Evolutionary conservation across 2,888 invertebrate species (phyloP).

Genomic region (Hylaea fasciaria): DNA sequence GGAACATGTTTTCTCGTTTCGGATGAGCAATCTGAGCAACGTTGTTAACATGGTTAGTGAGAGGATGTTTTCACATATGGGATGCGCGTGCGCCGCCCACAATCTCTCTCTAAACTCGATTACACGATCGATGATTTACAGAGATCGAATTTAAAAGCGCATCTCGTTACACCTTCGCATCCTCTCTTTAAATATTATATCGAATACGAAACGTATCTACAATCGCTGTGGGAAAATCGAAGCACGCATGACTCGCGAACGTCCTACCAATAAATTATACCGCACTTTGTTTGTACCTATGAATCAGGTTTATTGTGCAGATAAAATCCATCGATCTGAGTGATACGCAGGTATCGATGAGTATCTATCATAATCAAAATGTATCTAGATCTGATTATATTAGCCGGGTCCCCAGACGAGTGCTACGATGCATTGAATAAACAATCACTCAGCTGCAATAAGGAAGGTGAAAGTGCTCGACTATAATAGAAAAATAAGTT

Average conservation of each 20-base stretch:
- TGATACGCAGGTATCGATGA: slow-evolving; percentile 47
- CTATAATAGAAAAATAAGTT: slow-evolving; percentile 73
- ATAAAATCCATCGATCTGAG: slow-evolving; percentile 46
- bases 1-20: slow-evolving; percentile 51
- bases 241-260: slow-evolving; percentile 46
- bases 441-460: slow-evolving; percentile 62
- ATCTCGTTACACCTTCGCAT: slow-evolving; percentile 72
- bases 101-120: slow-evolving; percentile 81
- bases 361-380: slow-evolving; percentile 65
- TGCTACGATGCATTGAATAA: slow-evolving; percentile 66
- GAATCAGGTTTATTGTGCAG: slow-evolving; percentile 47
- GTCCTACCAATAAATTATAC: slow-evolving; percentile 47
- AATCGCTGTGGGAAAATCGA: slow-evolving; percentile 58
- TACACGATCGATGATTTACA: slow-evolving; percentile 82
- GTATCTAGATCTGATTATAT: slow-evolving; percentile 72
- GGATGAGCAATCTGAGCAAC: slow-evolving; percentile 33
- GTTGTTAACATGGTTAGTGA: slow-evolving; percentile 63
- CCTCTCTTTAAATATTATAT: slow-evolving; percentile 54
- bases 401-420: slow-evolving; percentile 58
- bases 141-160: slow-evolving; percentile 79
- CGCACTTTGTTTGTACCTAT: slow-evolving; percentile 42
- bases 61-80: slow-evolving; percentile 78
- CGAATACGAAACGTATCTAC: slow-evolving; percentile 37
- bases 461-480: slow-evolving; percentile 78
- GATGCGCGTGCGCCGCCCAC: slow-evolving; percentile 77